Evolutionary conservation across 2,113 vertebrate genomes (phyloP), one percentile per base, ranked within the genome.

Genomic region (Apteryx mantelli): DNA sequence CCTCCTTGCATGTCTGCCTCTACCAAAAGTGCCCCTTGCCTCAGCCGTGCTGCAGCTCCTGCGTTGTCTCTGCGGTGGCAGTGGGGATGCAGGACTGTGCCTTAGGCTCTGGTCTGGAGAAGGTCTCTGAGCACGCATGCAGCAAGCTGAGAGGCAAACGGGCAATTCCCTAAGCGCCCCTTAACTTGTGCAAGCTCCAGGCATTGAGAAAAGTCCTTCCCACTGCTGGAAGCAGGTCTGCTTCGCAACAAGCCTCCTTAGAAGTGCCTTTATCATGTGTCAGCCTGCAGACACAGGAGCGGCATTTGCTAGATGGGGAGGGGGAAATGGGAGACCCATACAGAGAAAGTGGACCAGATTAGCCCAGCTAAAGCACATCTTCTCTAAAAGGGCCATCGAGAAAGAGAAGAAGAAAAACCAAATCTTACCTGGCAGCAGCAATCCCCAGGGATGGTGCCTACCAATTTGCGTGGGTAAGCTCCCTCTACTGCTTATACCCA

Each of bases 371-470:
- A 58, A 50, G 48, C 30, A 78, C 46, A 44, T 22, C 38, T 13
- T 20, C 21, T 56, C 7, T 8, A 46, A 65, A 78, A 83, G 42
- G 20, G 0, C 5, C 18, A 52, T 73, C 22, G 15, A 28, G 38
- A 19, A 86, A 69, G 32, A 91, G 44, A 88, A 87, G 73, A 73
- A 89, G 66, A 90, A 95, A 96, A 95, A 46, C 26, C 46, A 66
- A 61, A 42, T 52, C 97, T 97, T 97, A 97, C 97, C 97, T 97
- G 96, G 64, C 88, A 93, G 93, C 65, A 88, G 90, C 60, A 80
- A 80, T 78, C 69, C 64, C n/a, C 66, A 75, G 91, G 80, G 93
- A 40, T 26, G 58, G 19, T 77, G 52, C 75, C 76, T 81, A 53
- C 46, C 21, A 22, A 26, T 48, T 76, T 64, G 70, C 3, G 11